A percentile compares a stretch with the other conserved stretches of the same genome.
These are phyloP conservation scores for Synanthedon formicaeformis DNA, from an alignment of 2,888 invertebrate species.

Conservation along the genomic window DNA sequence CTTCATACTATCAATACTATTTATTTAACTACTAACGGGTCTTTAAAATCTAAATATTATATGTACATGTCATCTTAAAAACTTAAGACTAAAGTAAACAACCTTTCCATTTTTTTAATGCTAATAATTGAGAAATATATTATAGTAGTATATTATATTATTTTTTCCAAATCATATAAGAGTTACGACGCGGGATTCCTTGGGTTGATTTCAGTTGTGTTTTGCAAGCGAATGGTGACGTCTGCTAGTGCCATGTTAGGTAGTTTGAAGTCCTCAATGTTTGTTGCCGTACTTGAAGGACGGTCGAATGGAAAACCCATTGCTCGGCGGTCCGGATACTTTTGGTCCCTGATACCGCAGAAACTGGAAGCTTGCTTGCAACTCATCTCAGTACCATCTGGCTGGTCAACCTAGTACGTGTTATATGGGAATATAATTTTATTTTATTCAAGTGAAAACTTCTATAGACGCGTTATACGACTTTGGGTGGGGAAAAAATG, in stretches of 20 bases:
- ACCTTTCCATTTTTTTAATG: neutral
- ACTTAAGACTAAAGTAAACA: neutral
- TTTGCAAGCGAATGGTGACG: slow-evolving; percentile 71
- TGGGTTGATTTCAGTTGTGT: slow-evolving; percentile 57
- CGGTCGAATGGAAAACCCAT: slow-evolving; percentile 90
- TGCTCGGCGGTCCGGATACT: slow-evolving; percentile 83
- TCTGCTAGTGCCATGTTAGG: slow-evolving; percentile 79
- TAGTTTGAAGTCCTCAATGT: slow-evolving; percentile 74
- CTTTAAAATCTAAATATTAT: neutral
- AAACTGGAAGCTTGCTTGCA: slow-evolving; percentile 83
- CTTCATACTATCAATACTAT: neutral
- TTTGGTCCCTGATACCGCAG: slow-evolving; percentile 81
- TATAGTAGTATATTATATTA: no score
- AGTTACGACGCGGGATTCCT: slow-evolving; percentile 29
- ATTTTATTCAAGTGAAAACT: no score
- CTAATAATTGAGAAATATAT: neutral
- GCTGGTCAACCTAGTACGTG: slow-evolving; percentile 38
- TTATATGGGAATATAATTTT: neutral
- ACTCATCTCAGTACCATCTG: slow-evolving; percentile 31
- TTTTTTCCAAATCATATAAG: no score
- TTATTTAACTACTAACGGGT: neutral
- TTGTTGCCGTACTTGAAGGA: slow-evolving; percentile 69
- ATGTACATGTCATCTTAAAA: neutral
- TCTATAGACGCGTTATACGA: no score
- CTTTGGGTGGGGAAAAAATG: no score